Percentiles rank a stretch among this genome's conserved stretches.
Conservation (phyloP, 2,113 vertebrate species). For the Geothlypis trichas region DNA sequence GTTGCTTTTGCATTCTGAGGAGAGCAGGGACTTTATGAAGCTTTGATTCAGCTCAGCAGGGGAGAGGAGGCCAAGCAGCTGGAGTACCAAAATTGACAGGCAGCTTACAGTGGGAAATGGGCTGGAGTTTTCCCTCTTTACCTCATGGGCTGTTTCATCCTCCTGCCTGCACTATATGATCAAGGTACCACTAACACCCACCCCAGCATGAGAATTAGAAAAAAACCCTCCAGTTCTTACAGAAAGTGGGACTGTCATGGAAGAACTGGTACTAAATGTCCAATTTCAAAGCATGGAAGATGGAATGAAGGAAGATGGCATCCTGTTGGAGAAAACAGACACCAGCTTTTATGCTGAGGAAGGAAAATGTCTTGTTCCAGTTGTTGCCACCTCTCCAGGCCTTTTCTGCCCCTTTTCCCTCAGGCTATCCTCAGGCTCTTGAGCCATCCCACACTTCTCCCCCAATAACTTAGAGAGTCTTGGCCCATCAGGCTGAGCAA, state of each 20-base stretch:
- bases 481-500: not conserved
- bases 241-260: not conserved
- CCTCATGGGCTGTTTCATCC: not conserved
- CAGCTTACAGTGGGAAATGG: not conserved
- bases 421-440: not conserved
- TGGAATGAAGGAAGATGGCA: not conserved
- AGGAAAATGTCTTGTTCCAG: not conserved
- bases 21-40: conserved; percentile 33
- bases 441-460: not conserved
- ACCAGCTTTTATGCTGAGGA: not conserved
- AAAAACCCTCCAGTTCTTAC: not conserved
- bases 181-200: not conserved
- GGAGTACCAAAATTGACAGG: not conserved
- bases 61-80: conserved; percentile 5
- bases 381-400: not conserved
- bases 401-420: not conserved
- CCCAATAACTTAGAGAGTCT: not conserved
- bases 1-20: conserved; percentile 37
- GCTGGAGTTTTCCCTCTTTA: not conserved
- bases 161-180: not conserved
- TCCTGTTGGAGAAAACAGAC: not conserved
- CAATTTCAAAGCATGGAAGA: not conserved
- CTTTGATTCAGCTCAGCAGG: conserved; percentile 55
- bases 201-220: not conserved
- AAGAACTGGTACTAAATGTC: not conserved